Evolutionary conservation across 2,797 vertebrate genomes (phyloP).

Genomic region (Melanotaenia boesemani): DNA sequence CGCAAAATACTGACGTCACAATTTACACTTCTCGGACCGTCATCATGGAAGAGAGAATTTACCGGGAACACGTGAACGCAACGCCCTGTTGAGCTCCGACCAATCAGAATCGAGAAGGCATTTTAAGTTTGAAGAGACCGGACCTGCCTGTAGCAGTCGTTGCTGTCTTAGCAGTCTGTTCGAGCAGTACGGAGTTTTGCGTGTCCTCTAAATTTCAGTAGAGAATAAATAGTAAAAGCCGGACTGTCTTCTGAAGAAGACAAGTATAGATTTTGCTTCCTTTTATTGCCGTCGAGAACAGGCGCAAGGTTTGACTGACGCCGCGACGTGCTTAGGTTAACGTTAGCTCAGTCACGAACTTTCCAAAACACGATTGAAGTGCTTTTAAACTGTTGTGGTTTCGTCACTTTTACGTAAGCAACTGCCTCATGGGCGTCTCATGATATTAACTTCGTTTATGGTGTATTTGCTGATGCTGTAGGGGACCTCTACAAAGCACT

Average conservation of each 20-base stretch:
- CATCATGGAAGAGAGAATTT: not conserved
- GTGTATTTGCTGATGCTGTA: not conserved
- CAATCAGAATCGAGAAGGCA: slow-evolving; percentile 66
- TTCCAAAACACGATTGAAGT: slow-evolving; percentile 33
- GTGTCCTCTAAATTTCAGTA: not conserved
- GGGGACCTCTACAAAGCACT: not conserved
- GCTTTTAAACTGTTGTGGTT: not conserved
- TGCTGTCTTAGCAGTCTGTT: slow-evolving; percentile 1
- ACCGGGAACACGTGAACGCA: slow-evolving; percentile 32
- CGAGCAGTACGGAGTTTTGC: slow-evolving; percentile 3
- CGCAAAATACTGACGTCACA: not conserved
- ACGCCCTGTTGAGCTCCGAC: slow-evolving; percentile 21
- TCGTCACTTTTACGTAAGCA: slow-evolving; percentile 11
- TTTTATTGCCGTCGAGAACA: not conserved
- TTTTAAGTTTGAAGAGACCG: slow-evolving; percentile 67
- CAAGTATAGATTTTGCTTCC: not conserved
- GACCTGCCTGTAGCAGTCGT: not conserved
- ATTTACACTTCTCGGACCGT: no score
- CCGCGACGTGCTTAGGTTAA: slow-evolving; percentile 33
- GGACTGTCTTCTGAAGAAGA: not conserved
- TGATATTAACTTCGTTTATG: not conserved
- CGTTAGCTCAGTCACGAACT: slow-evolving; percentile 31
- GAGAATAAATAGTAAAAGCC: slow-evolving; percentile 1
- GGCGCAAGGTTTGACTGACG: not conserved
- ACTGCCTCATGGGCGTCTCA: not conserved